A percentile compares a stretch with the other conserved stretches of the same genome.
phyloP scores from a whole-genome alignment of 2,888 invertebrate genomes.

The Cryptocephalus moraei region DNA sequence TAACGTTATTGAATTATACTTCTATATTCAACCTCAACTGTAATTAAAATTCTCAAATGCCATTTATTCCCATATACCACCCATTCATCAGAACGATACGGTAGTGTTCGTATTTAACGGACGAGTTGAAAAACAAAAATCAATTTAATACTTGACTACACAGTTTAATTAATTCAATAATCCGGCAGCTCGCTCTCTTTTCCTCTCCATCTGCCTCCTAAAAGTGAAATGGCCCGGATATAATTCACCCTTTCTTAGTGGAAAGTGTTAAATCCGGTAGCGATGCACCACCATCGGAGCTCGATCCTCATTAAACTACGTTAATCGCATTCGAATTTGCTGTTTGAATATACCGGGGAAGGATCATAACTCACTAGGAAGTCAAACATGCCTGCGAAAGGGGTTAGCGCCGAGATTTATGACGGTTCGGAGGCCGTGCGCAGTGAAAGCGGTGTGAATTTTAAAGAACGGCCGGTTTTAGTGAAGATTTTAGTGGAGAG shows the following conservation, averaged over 20 bases:
- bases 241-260: conserved; percentile 17
- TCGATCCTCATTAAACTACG: conserved; percentile 31
- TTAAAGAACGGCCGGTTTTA: conserved; percentile 1
- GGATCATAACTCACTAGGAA: conserved; percentile 32
- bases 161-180: neutral
- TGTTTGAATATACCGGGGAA: conserved; percentile 26
- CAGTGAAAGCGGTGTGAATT: conserved; percentile 29
- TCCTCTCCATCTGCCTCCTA: conserved; percentile 8
- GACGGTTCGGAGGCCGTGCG: conserved; percentile 24
- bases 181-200: neutral
- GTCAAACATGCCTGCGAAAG: conserved; percentile 27
- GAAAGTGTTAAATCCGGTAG: conserved; percentile 13
- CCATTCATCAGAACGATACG: too few relatives aligned
- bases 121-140: neutral
- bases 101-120: too few relatives aligned
- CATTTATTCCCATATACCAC: too few relatives aligned
- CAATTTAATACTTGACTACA: neutral
- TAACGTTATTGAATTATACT: too few relatives aligned
- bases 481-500: too few relatives aligned
- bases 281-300: neutral
- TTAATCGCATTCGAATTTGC: conserved; percentile 36
- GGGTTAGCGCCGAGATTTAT: conserved; percentile 27
- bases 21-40: too few relatives aligned
- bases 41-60: too few relatives aligned
- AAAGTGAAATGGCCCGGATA: conserved; percentile 12